Conservation (phyloP, 2,888 invertebrate genomes). For the Galerucella nymphaeae region DNA sequence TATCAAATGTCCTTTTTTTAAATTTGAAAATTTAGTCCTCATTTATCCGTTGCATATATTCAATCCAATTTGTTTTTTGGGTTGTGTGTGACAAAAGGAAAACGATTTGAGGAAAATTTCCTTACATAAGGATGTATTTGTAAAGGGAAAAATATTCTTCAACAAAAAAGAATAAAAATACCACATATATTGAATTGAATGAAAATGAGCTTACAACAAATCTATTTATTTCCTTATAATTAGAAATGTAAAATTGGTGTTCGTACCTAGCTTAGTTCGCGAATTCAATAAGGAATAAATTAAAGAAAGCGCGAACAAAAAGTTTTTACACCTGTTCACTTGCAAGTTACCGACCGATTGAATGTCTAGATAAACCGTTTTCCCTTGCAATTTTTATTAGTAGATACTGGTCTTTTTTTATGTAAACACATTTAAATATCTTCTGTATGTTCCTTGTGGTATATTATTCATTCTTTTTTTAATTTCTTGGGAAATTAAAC, state of each 20-base stretch:
- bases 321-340: conserved; percentile 30
- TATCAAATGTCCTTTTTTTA: too few relatives aligned
- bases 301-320: conserved; percentile 38
- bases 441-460: too few relatives aligned
- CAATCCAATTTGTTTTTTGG: too few relatives aligned
- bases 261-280: conserved; percentile 35
- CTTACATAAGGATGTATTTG: too few relatives aligned
- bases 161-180: conserved; percentile 30
- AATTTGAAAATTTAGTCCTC: too few relatives aligned
- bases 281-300: conserved; percentile 42
- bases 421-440: conserved; percentile 49
- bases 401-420: background rate
- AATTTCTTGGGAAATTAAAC: too few relatives aligned
- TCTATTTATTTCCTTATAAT: conserved; percentile 43
- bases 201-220: conserved; percentile 42
- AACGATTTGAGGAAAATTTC: too few relatives aligned
- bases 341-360: conserved; percentile 33
- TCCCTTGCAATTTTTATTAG: background rate
- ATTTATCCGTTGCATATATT: too few relatives aligned
- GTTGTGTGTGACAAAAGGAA: too few relatives aligned
- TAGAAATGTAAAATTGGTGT: conserved; percentile 39
- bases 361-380: conserved; percentile 23
- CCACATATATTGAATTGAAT: conserved; percentile 38
- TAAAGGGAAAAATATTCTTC: background rate
- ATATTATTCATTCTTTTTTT: too few relatives aligned